Base-by-base conservation (phyloP, 2,797 vertebrate species). In the Urosaurus nigricauda region DNA sequence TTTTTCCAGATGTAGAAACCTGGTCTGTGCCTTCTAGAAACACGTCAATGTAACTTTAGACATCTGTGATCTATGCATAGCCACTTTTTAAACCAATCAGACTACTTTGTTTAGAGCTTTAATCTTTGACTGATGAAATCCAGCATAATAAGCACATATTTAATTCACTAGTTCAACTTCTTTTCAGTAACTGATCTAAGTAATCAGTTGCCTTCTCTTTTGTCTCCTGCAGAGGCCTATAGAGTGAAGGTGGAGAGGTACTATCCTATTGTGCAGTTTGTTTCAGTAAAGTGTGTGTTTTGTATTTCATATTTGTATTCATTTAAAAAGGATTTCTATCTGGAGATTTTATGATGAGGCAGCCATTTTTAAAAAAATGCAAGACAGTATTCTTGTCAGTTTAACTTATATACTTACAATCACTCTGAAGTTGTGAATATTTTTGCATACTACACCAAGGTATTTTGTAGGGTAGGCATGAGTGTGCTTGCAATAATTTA, bases 81-180 rank as follows among this genome's bases (percentile, higher is more conserved):
- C 79, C 12, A 85, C 89, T 51, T 60, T 92, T n/a, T 63, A 83
- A 17, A 24, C 63, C 84, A 82, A 63, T 79, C 29, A 77, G 74
- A n/a, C 1, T 90, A 90, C 88, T 84, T 58, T 89, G 47, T 3
- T 86, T 75, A 56, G 68, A 71, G n/a, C 53, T 85, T 91, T 84
- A 86, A 92, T 91, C 71, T 91, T 82, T 86, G 14, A 3, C 75
- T 83, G 83, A 65, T 91, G 87, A 91, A 92, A 93, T 84, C 74
- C 77, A 73, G 40, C 43, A 74, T 84, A 86, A 91, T 75, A 90
- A 85, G 53, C 17, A 85, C 21, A 5, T 84, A 63, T 40, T 74
- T 88, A 82, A 90, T 90, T 92, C 90, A 85, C 73, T 82, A 83
- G 17, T 83, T 92, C 63, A 77, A 65, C 70, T 82, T 63, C 68